A percentile compares a stretch with the other conserved stretches of the same genome.
Conservation (phyloP, 2,797 vertebrate species). For the Notamacropus eugenii region DNA sequence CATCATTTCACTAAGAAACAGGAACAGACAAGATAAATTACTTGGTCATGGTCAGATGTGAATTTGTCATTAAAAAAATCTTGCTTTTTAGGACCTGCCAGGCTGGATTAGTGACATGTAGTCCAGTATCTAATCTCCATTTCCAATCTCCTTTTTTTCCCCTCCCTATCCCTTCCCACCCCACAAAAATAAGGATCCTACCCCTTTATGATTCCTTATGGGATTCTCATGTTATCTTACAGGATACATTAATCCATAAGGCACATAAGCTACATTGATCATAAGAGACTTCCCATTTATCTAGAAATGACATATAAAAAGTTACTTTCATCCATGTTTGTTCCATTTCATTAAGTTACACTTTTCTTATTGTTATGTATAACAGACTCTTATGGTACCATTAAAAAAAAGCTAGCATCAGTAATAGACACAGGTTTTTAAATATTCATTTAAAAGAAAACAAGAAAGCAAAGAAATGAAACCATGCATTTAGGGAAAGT, state of each 20-base stretch:
- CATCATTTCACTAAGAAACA: conserved; percentile 27
- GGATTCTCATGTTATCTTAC: conserved; percentile 30
- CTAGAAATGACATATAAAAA: not conserved
- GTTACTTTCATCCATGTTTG: not conserved
- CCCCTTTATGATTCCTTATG: conserved; percentile 18
- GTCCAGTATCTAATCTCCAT: not conserved
- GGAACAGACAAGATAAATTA: not conserved
- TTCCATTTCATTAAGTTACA: conserved; percentile 23
- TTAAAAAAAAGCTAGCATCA: conserved; percentile 42
- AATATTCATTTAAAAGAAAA: conserved; percentile 38
- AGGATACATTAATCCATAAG: conserved; percentile 20
- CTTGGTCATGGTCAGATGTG: not conserved
- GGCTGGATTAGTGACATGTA: not conserved
- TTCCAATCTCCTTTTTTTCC: not conserved
- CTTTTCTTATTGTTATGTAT: conserved; percentile 30
- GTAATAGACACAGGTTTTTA: conserved; percentile 26
- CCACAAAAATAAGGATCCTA: conserved; percentile 51
- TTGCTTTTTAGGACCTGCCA: conserved; percentile 15
- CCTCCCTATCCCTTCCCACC: conserved; percentile 21
- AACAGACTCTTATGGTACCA: conserved; percentile 21
- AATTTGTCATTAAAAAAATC: conserved; percentile 30
- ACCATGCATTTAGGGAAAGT: not conserved
- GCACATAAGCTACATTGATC: conserved; percentile 27
- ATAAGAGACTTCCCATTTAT: not conserved
- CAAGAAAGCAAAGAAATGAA: conserved; percentile 10